These are phyloP conservation scores for Spea hammondii DNA, from an alignment of 2,797 vertebrate genomes.

Conservation along the genomic window DNA sequence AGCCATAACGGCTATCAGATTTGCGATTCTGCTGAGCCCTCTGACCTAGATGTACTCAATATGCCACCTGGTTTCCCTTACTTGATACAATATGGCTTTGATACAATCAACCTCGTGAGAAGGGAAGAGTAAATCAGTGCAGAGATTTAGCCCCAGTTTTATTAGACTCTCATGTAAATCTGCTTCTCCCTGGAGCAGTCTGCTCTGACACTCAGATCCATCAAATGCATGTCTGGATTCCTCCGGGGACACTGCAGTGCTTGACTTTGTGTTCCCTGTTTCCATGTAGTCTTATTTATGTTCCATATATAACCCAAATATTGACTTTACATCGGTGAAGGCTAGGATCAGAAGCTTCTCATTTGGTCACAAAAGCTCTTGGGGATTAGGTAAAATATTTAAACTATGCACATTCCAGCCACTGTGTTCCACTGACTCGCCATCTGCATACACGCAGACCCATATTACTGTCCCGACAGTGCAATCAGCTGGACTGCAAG, in stretches of 20 bases:
- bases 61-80: not conserved
- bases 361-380: slow-evolving; percentile 25
- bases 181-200: not conserved
- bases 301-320: slow-evolving; percentile 30
- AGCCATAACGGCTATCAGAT: no score
- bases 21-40: no score
- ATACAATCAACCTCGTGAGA: not conserved
- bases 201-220: not conserved
- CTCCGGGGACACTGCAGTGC: not conserved
- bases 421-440: slow-evolving; percentile 10
- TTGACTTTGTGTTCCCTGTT: slow-evolving; percentile 1
- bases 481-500: not conserved
- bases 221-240: not conserved
- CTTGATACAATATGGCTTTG: no score
- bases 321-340: slow-evolving; percentile 29
- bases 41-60: no score
- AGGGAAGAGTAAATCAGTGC: not conserved
- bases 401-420: slow-evolving; percentile 31
- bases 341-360: slow-evolving; percentile 28
- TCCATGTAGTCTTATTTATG: slow-evolving; percentile 26
- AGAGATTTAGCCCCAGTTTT: not conserved
- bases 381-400: slow-evolving; percentile 37
- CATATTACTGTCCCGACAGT: slow-evolving; percentile 8
- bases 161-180: not conserved
- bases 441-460: slow-evolving; percentile 14